phyloP scores from a whole-genome alignment of 2,888 invertebrate species.

The Palloptera scutellata region DNA sequence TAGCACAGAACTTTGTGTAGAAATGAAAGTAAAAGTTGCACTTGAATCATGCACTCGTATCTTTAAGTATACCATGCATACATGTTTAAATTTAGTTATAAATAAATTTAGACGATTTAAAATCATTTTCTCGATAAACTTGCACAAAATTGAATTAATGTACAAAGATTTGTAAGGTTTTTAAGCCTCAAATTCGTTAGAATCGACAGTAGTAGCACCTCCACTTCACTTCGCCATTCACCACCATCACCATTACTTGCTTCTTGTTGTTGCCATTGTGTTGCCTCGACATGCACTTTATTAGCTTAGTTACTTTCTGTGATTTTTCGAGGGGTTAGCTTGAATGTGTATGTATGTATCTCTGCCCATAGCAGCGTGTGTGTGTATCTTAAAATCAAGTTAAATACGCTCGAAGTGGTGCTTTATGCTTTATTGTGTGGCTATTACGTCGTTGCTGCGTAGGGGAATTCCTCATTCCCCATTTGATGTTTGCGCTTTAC shows the following conservation, averaged over 20 bases:
- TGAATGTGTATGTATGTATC: neutral
- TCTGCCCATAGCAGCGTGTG: neutral
- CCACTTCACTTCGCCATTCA: too few species aligned
- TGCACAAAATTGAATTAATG: too few species aligned
- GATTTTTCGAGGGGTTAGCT: conserved; percentile 15
- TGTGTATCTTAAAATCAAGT: conserved; percentile 8
- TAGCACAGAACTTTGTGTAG: too few species aligned
- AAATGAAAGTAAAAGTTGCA: too few species aligned
- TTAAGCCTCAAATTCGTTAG: neutral
- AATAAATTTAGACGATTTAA: too few species aligned
- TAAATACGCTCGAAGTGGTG: neutral
- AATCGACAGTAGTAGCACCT: neutral
- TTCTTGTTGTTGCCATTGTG: too few species aligned
- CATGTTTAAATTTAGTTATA: too few species aligned
- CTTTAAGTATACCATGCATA: too few species aligned
- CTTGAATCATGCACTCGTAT: too few species aligned
- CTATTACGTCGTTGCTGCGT: conserved; percentile 11
- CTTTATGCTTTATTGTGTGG: neutral
- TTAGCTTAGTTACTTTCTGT: conserved; percentile 26
- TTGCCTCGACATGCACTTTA: conserved; percentile 2
- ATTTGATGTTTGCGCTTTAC: neutral
- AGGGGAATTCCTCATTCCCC: conserved; percentile 22
- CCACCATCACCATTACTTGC: too few species aligned
- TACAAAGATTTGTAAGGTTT: too few species aligned
- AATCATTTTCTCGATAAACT: too few species aligned